A percentile compares a stretch with the other conserved stretches of the same genome.
Conservation (phyloP, 2,113 vertebrate genomes). For the Myotis lucifugus region DNA sequence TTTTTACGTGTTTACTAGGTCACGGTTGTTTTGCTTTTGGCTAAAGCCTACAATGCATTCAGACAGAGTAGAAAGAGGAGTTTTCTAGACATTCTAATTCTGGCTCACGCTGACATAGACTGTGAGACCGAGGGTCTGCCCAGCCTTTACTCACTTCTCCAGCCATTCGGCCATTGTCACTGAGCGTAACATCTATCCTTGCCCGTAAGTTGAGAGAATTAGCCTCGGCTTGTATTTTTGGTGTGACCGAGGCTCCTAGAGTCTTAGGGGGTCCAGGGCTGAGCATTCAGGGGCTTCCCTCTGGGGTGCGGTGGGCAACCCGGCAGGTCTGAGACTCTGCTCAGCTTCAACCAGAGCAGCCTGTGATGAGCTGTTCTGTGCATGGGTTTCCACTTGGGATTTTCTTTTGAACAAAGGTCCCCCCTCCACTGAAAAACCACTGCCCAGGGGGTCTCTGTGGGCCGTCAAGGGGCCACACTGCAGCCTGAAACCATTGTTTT, state of each 20-base stretch:
- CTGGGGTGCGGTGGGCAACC: rapidly evolving
- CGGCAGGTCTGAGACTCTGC: neutral
- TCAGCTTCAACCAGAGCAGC: neutral
- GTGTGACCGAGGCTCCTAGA: neutral
- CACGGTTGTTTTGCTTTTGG: conserved; percentile 4
- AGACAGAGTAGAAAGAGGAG: neutral
- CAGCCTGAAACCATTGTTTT: neutral
- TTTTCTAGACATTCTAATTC: neutral
- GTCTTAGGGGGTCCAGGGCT: neutral
- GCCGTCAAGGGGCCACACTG: neutral
- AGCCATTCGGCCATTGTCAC: neutral
- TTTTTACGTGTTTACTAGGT: neutral
- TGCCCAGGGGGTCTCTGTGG: neutral
- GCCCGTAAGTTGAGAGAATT: neutral
- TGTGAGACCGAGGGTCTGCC: neutral
- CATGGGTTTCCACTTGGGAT: neutral
- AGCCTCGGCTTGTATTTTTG: neutral
- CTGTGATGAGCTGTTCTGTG: neutral
- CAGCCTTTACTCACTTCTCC: neutral
- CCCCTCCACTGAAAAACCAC: neutral
- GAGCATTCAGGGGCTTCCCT: neutral
- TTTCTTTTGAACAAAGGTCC: neutral
- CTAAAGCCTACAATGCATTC: neutral
- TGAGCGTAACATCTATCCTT: neutral
- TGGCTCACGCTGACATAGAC: neutral